These are phyloP conservation scores for Sphenodon punctatus DNA, from an alignment of 2,797 vertebrate genomes.

Conservation along the genomic window DNA sequence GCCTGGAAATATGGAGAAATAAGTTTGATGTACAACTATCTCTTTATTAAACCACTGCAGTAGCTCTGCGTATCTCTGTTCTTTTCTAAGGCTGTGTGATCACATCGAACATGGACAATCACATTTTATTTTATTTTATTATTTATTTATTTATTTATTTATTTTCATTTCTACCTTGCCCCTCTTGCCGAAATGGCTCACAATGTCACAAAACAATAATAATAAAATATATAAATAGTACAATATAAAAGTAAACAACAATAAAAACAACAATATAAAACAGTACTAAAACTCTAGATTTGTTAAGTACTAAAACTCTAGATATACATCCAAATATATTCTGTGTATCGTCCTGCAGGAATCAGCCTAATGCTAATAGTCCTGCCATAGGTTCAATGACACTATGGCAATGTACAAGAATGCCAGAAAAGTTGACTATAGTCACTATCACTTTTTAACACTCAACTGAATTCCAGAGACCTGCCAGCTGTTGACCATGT, in stretches of 20 bases:
- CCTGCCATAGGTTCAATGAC: constrained; percentile 7
- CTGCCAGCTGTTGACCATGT: background rate
- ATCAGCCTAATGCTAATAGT: background rate
- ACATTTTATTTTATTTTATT: too few species aligned
- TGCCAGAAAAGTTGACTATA: background rate
- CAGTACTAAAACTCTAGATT: too few species aligned
- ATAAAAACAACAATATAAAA: too few species aligned
- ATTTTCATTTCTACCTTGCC: too few species aligned
- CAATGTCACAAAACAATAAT: too few species aligned
- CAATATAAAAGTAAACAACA: too few species aligned
- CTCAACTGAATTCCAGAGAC: background rate
- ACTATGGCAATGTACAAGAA: background rate
- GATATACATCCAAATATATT: background rate
- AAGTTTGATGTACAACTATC: background rate
- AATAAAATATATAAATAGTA: too few species aligned
- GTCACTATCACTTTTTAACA: background rate
- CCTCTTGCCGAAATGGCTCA: too few species aligned
- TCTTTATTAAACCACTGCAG: background rate
- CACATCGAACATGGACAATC: background rate
- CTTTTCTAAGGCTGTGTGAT: background rate
- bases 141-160: too few species aligned
- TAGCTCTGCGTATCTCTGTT: background rate
- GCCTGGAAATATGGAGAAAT: constrained; percentile 6
- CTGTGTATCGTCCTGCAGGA: background rate
- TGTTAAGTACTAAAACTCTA: too few species aligned